phyloP scores from a whole-genome alignment of 2,888 invertebrate species.

The Mellilla xanthometata region DNA sequence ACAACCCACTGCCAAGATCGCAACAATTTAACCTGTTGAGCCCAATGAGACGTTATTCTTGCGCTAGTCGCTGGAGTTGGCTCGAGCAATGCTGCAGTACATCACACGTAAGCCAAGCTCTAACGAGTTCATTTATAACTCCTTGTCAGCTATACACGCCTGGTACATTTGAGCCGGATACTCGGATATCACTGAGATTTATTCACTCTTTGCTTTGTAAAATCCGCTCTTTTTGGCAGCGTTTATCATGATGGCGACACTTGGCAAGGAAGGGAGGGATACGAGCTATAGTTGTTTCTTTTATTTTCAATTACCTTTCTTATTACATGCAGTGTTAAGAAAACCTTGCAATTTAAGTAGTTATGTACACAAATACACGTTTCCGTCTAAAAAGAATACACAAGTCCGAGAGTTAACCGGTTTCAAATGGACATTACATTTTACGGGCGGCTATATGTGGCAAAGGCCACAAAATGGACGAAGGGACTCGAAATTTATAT shows the following conservation, averaged over 20 bases:
- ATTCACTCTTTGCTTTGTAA: constrained; percentile 8
- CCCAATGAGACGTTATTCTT: constrained; percentile 38
- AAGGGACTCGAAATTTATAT: constrained; percentile 17
- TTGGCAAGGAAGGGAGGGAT: too few species aligned
- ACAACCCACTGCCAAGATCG: constrained; percentile 1
- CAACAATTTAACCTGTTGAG: constrained; percentile 45
- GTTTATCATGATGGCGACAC: neutral
- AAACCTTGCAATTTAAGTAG: too few species aligned
- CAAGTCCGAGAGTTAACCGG: neutral
- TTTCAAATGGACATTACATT: constrained; percentile 1
- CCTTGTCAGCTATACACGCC: constrained; percentile 43
- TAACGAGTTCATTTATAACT: constrained; percentile 58
- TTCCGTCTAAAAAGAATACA: too few species aligned
- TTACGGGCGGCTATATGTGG: neutral
- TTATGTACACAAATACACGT: too few species aligned
- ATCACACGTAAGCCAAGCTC: constrained; percentile 53
- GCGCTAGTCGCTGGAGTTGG: constrained; percentile 25
- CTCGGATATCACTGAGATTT: constrained; percentile 20
- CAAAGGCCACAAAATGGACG: constrained; percentile 9
- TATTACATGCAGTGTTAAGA: too few species aligned
- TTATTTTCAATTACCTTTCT: too few species aligned
- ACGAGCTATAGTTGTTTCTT: too few species aligned
- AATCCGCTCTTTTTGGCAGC: constrained; percentile 2
- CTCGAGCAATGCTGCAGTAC: constrained; percentile 39
- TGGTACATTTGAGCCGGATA: constrained; percentile 38